phyloP scores from a whole-genome alignment of 2,113 vertebrate species.

The Phrynosoma platyrhinos region DNA sequence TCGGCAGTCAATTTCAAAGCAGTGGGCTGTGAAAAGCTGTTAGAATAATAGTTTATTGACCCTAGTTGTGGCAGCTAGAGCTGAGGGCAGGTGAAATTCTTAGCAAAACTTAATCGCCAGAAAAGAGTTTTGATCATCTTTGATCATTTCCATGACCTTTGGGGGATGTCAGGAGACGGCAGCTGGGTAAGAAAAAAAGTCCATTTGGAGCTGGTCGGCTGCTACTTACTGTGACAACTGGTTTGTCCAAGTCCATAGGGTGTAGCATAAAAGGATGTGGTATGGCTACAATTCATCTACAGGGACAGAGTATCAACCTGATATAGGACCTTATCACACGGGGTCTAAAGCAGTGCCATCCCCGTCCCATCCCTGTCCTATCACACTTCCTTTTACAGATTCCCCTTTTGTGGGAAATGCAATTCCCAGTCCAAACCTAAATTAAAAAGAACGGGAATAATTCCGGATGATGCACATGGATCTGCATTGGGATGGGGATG shows the following conservation, averaged over 20 bases:
- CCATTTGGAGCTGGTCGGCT: constrained; percentile 1
- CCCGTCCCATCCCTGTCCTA: too few relatives aligned
- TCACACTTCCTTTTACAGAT: too few relatives aligned
- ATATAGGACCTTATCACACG: too few relatives aligned
- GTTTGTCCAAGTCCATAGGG: neutral
- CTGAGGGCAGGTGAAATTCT: constrained; percentile 67
- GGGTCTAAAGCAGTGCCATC: too few relatives aligned
- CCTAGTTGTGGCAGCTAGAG: constrained; percentile 78
- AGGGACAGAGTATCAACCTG: neutral
- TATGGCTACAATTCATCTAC: too few relatives aligned
- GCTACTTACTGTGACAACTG: neutral
- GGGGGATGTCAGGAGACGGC: neutral
- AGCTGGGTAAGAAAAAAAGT: constrained; percentile 12
- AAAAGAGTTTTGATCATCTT: constrained; percentile 57
- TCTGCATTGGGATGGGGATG: too few relatives aligned
- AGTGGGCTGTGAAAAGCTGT: constrained; percentile 86
- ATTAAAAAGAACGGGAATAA: too few relatives aligned
- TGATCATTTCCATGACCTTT: constrained; percentile 69
- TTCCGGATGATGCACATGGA: too few relatives aligned
- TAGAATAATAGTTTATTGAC: constrained; percentile 95
- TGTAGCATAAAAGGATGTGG: too few relatives aligned
- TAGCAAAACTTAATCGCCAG: constrained; percentile 46
- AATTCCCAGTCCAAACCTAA: too few relatives aligned
- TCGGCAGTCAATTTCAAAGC: constrained; percentile 88
- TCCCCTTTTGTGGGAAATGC: too few relatives aligned